Evolutionary conservation across 92 coral and sea anemone species (phyloP).

Genomic region (Micromussa lordhowensis): DNA sequence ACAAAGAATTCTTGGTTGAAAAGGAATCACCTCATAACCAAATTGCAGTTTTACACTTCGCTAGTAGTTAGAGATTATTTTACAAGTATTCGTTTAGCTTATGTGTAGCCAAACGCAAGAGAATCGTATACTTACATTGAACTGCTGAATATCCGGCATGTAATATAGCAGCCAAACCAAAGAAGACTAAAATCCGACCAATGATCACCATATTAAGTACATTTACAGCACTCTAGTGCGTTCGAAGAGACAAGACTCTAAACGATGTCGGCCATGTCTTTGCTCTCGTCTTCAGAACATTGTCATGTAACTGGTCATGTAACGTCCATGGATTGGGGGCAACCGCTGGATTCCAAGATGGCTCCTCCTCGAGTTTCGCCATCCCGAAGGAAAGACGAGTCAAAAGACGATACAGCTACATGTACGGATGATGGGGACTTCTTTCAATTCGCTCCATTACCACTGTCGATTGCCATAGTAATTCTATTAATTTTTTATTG

Average conservation of each 20-base stretch:
- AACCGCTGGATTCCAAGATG: slow-evolving; percentile 65
- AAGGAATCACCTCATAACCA: neutral
- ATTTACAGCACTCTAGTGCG: neutral
- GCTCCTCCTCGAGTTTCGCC: slow-evolving; percentile 60
- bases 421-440: slow-evolving; percentile 54
- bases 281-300: neutral
- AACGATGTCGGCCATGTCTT: slow-evolving; percentile 47
- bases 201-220: slow-evolving; percentile 75
- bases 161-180: slow-evolving; percentile 91
- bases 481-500: slow-evolving; percentile 50
- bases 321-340: neutral
- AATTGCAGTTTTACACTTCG: no score
- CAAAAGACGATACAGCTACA: neutral
- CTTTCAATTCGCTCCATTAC: slow-evolving; percentile 44
- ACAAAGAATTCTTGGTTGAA: neutral
- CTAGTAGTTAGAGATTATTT: no score
- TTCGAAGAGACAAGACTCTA: neutral
- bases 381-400: slow-evolving; percentile 28
- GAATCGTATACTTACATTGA: slow-evolving; percentile 80
- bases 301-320: neutral
- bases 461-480: slow-evolving; percentile 24
- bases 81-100: neutral
- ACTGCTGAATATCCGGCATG: slow-evolving; percentile 99
- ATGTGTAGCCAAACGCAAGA: neutral
- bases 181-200: slow-evolving; percentile 89